Evolutionary conservation across 2,888 invertebrate genomes (phyloP), one percentile per base, ranked within the genome.

Genomic region (Tethea ocularis): DNA sequence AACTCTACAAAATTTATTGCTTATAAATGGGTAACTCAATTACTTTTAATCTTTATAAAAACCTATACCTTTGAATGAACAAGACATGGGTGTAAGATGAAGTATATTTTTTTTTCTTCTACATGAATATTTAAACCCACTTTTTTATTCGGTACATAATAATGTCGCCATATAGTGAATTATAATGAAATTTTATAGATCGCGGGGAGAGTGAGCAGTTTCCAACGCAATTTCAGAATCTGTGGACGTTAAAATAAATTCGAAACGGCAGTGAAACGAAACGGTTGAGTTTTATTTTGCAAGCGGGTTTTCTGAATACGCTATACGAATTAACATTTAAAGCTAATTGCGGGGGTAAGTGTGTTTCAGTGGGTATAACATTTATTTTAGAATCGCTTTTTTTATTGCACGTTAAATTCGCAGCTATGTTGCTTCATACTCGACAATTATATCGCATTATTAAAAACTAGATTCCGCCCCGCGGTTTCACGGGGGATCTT

Each of bases 221-320:
- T 69, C 66, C 63, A 62, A 57, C 64, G 68, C 68, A 60, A 67
- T 73, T 67, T 63, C 52, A 61, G 56, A 66, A 68, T 62, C 62
- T 52, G 60, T 60, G 51, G 41, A 46, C 52, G 51, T 59, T 54
- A 56, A 66, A 64, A 66, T 63, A 65, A 73, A 67, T 65, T 64
- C 60, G 55, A 41, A 62, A 62, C 56, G 46, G 56, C 36, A 33
- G 22, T 15, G 52, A 38, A 58, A 57, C 56, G 55, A 52, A 52
- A 41, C 51, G 46, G 53, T 56, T 56, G 51, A 58, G 36, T 56
- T 61, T 61, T 57, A 56, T 58, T 57, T 57, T 29, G 29, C 52
- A 53, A 58, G 53, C 51, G 17, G 36, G 29, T 33, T 54, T 22
- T n/a, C 26, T n/a, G 23, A 23, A 52, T 24, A 51, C 41, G 41